Evolutionary conservation across 1,140 invertebrate species (phyloP).

Genomic region (Papilio dardanus): DNA sequence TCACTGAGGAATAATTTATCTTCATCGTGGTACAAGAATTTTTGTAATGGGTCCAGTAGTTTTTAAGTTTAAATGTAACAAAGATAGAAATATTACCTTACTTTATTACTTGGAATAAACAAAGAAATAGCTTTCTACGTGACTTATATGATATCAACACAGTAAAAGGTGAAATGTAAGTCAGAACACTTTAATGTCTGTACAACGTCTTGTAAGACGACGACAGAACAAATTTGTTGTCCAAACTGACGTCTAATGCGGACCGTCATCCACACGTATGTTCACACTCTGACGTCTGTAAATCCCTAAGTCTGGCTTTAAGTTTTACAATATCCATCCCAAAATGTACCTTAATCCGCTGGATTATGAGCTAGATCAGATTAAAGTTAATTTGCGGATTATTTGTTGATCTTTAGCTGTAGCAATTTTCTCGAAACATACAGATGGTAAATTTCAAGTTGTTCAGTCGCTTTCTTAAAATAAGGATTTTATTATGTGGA

Average conservation of each 20-base stretch:
- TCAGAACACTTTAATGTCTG: slow-evolving; percentile 23
- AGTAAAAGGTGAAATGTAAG: slow-evolving; percentile 16
- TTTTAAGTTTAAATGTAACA: neutral
- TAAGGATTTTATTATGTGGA: slow-evolving; percentile 48
- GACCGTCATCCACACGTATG: slow-evolving; percentile 47
- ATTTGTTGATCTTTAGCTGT: slow-evolving; percentile 40
- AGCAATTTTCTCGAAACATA: slow-evolving; percentile 51
- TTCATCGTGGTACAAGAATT: neutral
- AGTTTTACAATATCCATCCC: neutral
- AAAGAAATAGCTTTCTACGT: neutral
- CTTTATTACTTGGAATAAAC: neutral
- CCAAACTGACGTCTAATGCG: slow-evolving; percentile 51
- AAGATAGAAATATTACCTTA: neutral
- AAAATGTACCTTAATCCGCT: slow-evolving; percentile 38
- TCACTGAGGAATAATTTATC: neutral
- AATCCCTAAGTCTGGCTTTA: slow-evolving; percentile 36
- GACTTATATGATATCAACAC: neutral
- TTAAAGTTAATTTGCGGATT: slow-evolving; percentile 25
- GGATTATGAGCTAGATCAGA: slow-evolving; percentile 34
- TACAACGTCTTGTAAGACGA: slow-evolving; percentile 37
- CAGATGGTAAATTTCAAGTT: slow-evolving; percentile 50
- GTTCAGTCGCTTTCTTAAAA: slow-evolving; percentile 50
- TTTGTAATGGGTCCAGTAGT: neutral
- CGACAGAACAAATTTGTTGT: slow-evolving; percentile 50
- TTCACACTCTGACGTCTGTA: slow-evolving; percentile 41